Conservation (phyloP, 2,888 invertebrate genomes). For the Geotrupes spiniger region DNA sequence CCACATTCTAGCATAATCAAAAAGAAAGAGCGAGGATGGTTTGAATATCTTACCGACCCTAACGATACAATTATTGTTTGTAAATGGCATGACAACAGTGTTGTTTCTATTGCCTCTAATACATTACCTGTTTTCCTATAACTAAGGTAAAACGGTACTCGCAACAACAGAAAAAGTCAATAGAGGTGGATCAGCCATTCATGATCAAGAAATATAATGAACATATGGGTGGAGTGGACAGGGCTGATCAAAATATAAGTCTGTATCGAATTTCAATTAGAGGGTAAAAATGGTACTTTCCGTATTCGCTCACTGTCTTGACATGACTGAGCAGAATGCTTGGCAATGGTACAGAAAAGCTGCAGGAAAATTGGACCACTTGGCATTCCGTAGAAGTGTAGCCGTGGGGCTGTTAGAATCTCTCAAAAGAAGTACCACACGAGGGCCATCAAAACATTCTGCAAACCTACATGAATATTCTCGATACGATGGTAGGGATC, state of each 20-base stretch:
- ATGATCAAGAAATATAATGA: too few relatives aligned
- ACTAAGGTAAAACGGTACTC: slow-evolving; percentile 10
- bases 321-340: too few relatives aligned
- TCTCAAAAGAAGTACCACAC: too few relatives aligned
- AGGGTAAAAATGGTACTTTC: slow-evolving; percentile 36
- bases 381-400: too few relatives aligned
- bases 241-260: slow-evolving; percentile 31
- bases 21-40: slow-evolving; percentile 15
- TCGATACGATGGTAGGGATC: too few relatives aligned
- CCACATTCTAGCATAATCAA: background rate
- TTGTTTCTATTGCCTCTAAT: slow-evolving; percentile 13
- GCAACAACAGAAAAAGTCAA: slow-evolving; percentile 21
- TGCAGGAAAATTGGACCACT: slow-evolving; percentile 30
- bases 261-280: slow-evolving; percentile 29
- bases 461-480: too few relatives aligned
- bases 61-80: slow-evolving; percentile 11
- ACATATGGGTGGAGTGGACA: slow-evolving; percentile 28
- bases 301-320: too few relatives aligned
- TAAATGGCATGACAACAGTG: slow-evolving; percentile 17
- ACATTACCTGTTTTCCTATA: slow-evolving; percentile 6
- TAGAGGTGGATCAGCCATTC: too few relatives aligned
- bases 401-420: too few relatives aligned
- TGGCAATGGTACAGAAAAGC: slow-evolving; percentile 28
- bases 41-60: slow-evolving; percentile 11
- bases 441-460: too few relatives aligned